Percentiles rank a stretch among this genome's conserved stretches.
Evolutionary conservation across 1,140 invertebrate genomes (phyloP).

Genomic region (Papilio dardanus): DNA sequence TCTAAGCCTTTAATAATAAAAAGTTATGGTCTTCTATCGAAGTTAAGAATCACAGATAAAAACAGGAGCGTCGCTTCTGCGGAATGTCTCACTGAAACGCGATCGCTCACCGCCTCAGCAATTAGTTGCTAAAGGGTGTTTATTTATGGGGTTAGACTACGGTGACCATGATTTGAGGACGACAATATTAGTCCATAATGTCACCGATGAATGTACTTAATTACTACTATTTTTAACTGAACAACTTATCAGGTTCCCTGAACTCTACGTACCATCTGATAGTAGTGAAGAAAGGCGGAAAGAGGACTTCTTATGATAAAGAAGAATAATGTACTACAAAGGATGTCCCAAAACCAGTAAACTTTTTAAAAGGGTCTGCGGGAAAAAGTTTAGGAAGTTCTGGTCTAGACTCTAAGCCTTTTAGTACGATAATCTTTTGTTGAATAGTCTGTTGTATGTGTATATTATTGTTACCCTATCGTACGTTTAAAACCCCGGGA

Average conservation of each 20-base stretch:
- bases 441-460: not conserved
- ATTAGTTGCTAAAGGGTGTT: constrained; percentile 75
- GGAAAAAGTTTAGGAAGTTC: too few relatives aligned
- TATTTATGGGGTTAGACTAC: constrained; percentile 56
- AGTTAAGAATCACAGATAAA: constrained; percentile 7
- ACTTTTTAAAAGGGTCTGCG: too few relatives aligned
- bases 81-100: constrained; percentile 45
- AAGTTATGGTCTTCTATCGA: not conserved
- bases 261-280: too few relatives aligned
- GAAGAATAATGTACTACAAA: too few relatives aligned
- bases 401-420: too few relatives aligned
- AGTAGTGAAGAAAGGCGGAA: too few relatives aligned
- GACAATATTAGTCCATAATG: constrained; percentile 1
- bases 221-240: too few relatives aligned
- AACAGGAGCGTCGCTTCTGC: not conserved
- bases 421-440: too few relatives aligned
- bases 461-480: constrained; percentile 44
- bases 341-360: too few relatives aligned
- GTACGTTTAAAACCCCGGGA: constrained; percentile 42
- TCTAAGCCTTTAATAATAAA: not conserved
- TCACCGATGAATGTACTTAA: not conserved
- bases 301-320: too few relatives aligned
- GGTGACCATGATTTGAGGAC: constrained; percentile 41
- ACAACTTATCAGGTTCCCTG: too few relatives aligned
- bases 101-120: constrained; percentile 65